Conservation (phyloP, 2,888 invertebrate species). For the Rotaria socialis region DNA sequence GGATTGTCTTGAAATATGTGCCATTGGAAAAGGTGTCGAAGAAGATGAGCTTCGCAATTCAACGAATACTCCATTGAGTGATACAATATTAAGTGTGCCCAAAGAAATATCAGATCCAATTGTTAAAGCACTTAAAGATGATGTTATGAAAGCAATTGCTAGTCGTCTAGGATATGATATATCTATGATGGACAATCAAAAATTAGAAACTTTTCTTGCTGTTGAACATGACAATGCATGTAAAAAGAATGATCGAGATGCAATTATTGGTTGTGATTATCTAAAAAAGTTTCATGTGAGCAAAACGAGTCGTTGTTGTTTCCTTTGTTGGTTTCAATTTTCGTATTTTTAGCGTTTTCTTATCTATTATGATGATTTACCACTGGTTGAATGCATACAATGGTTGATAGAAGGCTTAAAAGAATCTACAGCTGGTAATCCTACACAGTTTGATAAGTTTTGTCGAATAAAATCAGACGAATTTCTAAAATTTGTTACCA, state of each 20-base stretch:
- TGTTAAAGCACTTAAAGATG: background rate
- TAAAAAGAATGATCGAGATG: background rate
- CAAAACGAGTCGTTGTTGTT: background rate
- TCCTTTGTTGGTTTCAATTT: background rate
- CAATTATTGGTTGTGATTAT: background rate
- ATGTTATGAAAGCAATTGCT: background rate
- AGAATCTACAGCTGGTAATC: background rate
- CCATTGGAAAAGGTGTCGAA: background rate
- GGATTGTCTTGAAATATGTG: slow-evolving; percentile 7
- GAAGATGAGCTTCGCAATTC: background rate
- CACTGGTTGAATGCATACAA: background rate
- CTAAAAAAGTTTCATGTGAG: background rate
- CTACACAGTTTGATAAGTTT: background rate
- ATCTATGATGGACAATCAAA: background rate
- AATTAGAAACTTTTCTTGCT: background rate
- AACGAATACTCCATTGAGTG: slow-evolving; percentile 19
- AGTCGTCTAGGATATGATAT: background rate
- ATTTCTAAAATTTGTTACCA: background rate
- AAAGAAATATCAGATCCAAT: background rate
- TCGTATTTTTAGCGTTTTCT: slow-evolving; percentile 6
- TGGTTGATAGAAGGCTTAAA: background rate
- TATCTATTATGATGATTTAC: background rate
- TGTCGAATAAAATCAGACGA: background rate
- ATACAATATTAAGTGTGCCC: background rate
- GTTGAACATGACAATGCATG: background rate